Conservation (phyloP, 2,113 vertebrate genomes). For the Phylloscopus trochiloides region DNA sequence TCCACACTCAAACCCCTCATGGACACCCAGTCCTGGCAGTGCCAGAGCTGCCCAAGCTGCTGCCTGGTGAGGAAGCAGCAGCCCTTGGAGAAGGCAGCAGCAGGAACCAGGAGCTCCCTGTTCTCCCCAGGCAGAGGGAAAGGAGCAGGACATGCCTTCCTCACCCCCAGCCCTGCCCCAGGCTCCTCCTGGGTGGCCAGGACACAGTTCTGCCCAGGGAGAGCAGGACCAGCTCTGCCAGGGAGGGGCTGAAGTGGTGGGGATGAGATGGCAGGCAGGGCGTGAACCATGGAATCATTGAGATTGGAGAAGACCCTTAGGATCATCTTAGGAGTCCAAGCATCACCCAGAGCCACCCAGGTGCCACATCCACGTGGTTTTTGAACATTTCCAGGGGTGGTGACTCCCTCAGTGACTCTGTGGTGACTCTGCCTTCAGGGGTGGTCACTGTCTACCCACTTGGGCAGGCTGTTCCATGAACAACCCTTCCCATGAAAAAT, state of each 20-base stretch:
- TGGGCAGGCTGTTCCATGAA: background rate
- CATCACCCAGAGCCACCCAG: background rate
- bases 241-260: fast-evolving
- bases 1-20: background rate
- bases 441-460: too few species aligned
- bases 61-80: background rate
- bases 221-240: background rate
- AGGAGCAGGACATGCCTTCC: background rate
- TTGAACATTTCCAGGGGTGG: background rate
- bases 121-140: fast-evolving
- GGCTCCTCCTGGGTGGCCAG: background rate
- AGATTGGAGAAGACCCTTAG: background rate
- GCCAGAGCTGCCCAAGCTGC: background rate
- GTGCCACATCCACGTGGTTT: background rate
- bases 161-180: background rate
- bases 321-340: background rate
- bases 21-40: background rate
- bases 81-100: background rate
- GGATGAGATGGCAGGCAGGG: background rate
- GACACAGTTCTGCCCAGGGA: background rate
- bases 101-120: background rate
- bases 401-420: background rate
- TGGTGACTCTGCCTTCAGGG: background rate
- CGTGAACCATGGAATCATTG: fast-evolving
- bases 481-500: background rate